A percentile compares a stretch with the other conserved stretches of the same genome.
phyloP scores from a whole-genome alignment of 1,140 invertebrate genomes.

The Triops longicaudatus region DNA sequence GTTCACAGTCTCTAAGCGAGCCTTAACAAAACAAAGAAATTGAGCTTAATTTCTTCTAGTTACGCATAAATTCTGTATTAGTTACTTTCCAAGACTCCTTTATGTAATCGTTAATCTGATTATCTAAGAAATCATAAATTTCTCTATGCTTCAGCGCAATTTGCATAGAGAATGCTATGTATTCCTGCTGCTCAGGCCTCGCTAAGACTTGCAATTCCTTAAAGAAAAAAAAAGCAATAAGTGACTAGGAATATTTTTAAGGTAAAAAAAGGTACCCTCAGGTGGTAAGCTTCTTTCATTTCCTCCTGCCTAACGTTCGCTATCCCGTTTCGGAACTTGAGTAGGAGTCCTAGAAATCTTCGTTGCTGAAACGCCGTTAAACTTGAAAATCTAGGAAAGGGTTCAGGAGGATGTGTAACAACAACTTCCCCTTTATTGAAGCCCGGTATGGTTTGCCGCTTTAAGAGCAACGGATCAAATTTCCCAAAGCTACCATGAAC shows the following conservation, averaged over 20 bases:
- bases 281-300: neutral
- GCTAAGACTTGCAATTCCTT: neutral
- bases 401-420: neutral
- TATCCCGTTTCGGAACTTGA: neutral
- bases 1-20: neutral
- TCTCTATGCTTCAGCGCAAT: neutral
- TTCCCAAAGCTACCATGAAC: neutral
- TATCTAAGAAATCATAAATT: neutral
- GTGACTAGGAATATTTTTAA: neutral
- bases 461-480: neutral
- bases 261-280: neutral
- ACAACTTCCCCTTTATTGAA: neutral
- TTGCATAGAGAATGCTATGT: neutral
- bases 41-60: neutral
- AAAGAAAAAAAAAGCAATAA: neutral
- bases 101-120: neutral
- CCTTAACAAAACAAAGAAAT: neutral
- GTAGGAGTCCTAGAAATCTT: neutral
- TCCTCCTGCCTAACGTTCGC: neutral
- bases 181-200: neutral
- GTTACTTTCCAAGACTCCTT: neutral
- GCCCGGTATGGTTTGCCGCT: neutral
- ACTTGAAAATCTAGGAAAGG: neutral
- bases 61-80: neutral
- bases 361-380: neutral